Evolutionary conservation across 2,113 vertebrate species (phyloP), one percentile per base, ranked within the genome.

Genomic region (Pogona vitticeps): DNA sequence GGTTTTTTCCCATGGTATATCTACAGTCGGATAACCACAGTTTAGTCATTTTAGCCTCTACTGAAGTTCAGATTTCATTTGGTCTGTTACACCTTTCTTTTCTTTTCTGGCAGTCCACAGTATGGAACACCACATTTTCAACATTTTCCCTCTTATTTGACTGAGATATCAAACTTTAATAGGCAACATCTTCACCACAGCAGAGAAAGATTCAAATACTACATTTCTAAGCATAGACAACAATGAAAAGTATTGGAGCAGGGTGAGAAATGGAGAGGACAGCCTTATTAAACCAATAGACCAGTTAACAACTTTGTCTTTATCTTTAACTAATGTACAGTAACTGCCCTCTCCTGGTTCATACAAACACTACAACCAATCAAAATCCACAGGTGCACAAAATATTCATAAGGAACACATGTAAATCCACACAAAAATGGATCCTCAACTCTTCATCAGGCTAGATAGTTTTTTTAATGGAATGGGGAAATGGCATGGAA

Each of bases 331-430:
- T 13, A 63, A 28, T 80, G 28, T 68, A 68, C 38, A 80, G 26
- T n/a, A n/a, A 10, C 80, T 81, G 63, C 80, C 58, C 42, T 40
- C 80, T 81, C 26, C 80, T 81, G 63, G 63, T 81, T 46, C 63
- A 68, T 42, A 36, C 15, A 31, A 67, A 46, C 18, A 81, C 63
- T 68, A 67, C 40, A 46, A 46, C 42, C 17, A 46, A 26, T 18
- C 10, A 31, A 4, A 36, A 56, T 40, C 58, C 78, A 80, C 15
- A 80, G 36, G 12, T 2, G 38, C 28, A 2, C 21, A 61, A 36
- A 21, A 52, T 52, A 52, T 52, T 52, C 46, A 6, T 52, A 52
- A 52, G 46, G 46, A 6, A 52, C 46, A 52, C 5, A 5, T 52
- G 5, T 52, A 52, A 52, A 52, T 52, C 5, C 46, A 52, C 46